Evolutionary conservation across 1,140 invertebrate species (phyloP).

Genomic region (Macrotrachela quadricornifera): DNA sequence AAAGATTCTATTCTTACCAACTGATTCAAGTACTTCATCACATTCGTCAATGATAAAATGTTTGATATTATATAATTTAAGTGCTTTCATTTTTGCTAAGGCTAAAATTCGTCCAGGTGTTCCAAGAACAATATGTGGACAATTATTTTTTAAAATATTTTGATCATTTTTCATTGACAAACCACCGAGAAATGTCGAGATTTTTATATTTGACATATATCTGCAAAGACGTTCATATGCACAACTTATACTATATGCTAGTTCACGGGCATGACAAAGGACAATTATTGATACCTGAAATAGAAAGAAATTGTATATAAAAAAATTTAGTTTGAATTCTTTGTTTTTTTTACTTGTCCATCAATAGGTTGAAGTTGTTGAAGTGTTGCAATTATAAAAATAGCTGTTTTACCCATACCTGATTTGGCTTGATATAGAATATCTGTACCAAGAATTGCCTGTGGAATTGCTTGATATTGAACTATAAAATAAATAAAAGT

Average conservation of each 20-base stretch:
- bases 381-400: slow-evolving; percentile 76
- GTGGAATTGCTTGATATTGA: slow-evolving; percentile 89
- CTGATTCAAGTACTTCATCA: slow-evolving; percentile 88
- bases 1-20: slow-evolving; percentile 46
- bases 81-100: slow-evolving; percentile 59
- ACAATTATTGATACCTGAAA: slow-evolving; percentile 67
- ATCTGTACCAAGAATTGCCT: slow-evolving; percentile 86
- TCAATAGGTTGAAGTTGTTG: slow-evolving; percentile 71
- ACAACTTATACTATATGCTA: slow-evolving; percentile 96
- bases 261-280: slow-evolving; percentile 88
- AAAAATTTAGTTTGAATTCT: too few relatives aligned
- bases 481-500: slow-evolving; percentile 38
- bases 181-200: slow-evolving; percentile 84
- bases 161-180: slow-evolving; percentile 88
- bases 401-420: slow-evolving; percentile 94
- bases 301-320: too few relatives aligned
- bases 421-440: slow-evolving; percentile 89
- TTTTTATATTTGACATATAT: slow-evolving; percentile 79
- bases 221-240: slow-evolving; percentile 95
- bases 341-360: slow-evolving; percentile 37
- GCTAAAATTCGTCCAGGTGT: slow-evolving; percentile 86
- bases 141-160: slow-evolving; percentile 70
- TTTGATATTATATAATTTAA: slow-evolving; percentile 71
- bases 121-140: slow-evolving; percentile 89
- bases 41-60: slow-evolving; percentile 96